phyloP scores from a whole-genome alignment of 2,888 invertebrate species.

The Perdita meconis region DNA sequence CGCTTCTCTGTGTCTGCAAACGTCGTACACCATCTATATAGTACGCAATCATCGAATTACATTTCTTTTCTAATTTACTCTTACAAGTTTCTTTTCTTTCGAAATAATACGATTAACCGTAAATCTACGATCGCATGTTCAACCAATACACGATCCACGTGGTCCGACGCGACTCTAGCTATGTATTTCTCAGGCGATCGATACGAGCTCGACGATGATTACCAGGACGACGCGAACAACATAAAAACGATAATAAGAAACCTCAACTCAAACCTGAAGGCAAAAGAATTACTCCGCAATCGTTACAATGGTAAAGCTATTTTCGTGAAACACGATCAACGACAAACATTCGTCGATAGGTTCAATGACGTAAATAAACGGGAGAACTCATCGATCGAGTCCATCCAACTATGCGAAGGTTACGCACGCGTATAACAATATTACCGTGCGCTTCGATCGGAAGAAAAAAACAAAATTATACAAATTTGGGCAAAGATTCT shows the following conservation, averaged over 20 bases:
- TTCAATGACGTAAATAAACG: not conserved
- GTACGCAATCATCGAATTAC: no score
- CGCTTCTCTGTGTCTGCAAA: no score
- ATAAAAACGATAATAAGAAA: no score
- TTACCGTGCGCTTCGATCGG: not conserved
- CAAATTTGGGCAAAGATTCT: slow-evolving; percentile 76
- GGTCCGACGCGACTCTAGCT: slow-evolving; percentile 1
- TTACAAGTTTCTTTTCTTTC: no score
- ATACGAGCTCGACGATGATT: slow-evolving; percentile 5
- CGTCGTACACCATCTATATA: no score
- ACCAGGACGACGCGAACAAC: not conserved
- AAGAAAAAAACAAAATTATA: not conserved
- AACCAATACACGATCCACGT: slow-evolving; percentile 32
- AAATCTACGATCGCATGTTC: not conserved
- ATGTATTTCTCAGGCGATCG: slow-evolving; percentile 21
- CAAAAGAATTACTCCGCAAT: no score
- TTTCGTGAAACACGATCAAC: no score
- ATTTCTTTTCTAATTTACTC: no score
- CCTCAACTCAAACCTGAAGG: no score
- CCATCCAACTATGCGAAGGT: not conserved
- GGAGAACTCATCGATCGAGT: no score
- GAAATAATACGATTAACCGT: not conserved
- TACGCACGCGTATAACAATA: not conserved
- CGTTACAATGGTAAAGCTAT: no score
- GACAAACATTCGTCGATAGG: not conserved